Base-by-base conservation (phyloP, 2,797 vertebrate genomes). In the Sebastes vulpes region DNA sequence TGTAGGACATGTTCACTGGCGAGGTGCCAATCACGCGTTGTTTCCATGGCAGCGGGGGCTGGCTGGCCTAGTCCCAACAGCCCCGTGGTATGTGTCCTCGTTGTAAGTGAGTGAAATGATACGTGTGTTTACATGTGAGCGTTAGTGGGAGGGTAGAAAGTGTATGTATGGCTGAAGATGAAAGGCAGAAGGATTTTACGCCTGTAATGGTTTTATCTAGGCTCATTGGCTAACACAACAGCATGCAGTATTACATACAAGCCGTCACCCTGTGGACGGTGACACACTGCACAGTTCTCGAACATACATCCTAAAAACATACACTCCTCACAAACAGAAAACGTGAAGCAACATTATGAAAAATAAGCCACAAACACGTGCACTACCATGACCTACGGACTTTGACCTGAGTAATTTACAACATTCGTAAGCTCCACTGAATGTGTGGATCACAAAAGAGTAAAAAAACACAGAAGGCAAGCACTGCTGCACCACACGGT, bases 31-130 rank as follows among this genome's bases (percentile, higher is more conserved):
- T 92, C 88, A 87, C 31, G 77, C 57, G 31, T 74, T 71, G 89
- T 92, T 92, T 83, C 86, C 90, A 92, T 94, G 86, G 87, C 81
- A 94, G 84, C 85, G 1, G 52, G 9, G 61, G 35, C 57, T 77
- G 84, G 56, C 57, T 86, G 84, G 87, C 82, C 83, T 57, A 46
- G 68, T 85, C 81, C 83, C 88, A 92, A 73, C 46, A 76, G 71
- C 80, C 81, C 76, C 25, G 64, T 29, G 21, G 69, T 82, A 67
- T 53, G 60, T 85, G 72, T 76, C 73, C 58, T 79, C 1, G 0
- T 73, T 88, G 73, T 57, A 50, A 64, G 59, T 58, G 56, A 73
- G 73, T 71, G 66, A 83, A 75, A 11, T 66, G 31, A 78, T 21
- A 73, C 42, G 63, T 85, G 78, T 85, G 82, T 87, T 82, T 88